A percentile compares a stretch with the other conserved stretches of the same genome.
Conservation (phyloP, 2,797 vertebrate genomes). For the Salarias fasciatus region DNA sequence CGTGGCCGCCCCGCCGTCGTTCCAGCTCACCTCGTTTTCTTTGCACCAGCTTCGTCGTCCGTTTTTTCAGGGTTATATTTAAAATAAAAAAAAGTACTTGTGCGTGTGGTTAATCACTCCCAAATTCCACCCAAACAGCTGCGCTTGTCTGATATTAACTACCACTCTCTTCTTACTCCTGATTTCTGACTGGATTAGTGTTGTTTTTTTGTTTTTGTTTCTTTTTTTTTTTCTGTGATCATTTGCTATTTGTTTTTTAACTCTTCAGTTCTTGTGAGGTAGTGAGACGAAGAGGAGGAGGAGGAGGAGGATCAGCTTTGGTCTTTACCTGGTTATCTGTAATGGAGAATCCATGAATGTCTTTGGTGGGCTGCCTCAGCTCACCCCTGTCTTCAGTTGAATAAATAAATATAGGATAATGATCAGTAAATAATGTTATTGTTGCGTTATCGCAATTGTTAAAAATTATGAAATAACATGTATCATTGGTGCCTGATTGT, state of each 20-base stretch:
- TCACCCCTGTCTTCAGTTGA: slow-evolving; percentile 74
- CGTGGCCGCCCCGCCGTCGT: slow-evolving; percentile 21
- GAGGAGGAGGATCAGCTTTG: slow-evolving; percentile 54
- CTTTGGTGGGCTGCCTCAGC: slow-evolving; percentile 69
- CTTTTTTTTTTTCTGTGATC: slow-evolving; percentile 67
- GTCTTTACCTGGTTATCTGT: slow-evolving; percentile 73
- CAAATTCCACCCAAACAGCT: slow-evolving; percentile 66
- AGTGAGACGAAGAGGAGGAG: slow-evolving; percentile 47
- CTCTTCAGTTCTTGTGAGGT: slow-evolving; percentile 68
- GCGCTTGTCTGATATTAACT: slow-evolving; percentile 71
- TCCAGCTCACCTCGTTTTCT: slow-evolving; percentile 47
- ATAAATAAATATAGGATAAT: slow-evolving; percentile 80
- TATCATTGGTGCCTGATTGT: slow-evolving; percentile 88
- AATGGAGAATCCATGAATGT: slow-evolving; percentile 80
- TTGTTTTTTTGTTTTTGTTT: too few relatives aligned
- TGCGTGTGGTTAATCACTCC: slow-evolving; percentile 63
- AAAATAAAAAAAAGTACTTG: slow-evolving; percentile 30
- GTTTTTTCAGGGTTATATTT: slow-evolving; percentile 65
- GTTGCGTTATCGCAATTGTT: slow-evolving; percentile 87
- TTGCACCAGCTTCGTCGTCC: slow-evolving; percentile 68
- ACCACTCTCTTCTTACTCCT: slow-evolving; percentile 74
- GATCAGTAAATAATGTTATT: slow-evolving; percentile 84
- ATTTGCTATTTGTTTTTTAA: slow-evolving; percentile 54
- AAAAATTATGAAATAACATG: slow-evolving; percentile 78
- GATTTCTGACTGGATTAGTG: slow-evolving; percentile 75